Evolutionary conservation across 2,888 invertebrate genomes (phyloP).

Genomic region (Lasioglossum calceatum): DNA sequence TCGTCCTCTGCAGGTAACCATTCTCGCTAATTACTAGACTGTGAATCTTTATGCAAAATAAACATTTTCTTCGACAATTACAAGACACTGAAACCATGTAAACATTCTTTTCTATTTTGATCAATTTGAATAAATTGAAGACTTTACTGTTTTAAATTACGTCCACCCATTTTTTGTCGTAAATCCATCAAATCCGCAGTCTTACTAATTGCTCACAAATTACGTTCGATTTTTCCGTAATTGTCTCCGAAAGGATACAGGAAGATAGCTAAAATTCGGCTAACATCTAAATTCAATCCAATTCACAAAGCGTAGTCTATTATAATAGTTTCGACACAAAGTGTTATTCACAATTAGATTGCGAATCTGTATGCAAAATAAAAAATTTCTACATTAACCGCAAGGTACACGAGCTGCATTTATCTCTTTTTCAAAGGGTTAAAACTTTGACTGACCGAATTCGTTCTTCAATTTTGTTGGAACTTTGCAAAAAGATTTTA

Average conservation of each 20-base stretch:
- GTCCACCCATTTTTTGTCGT: too few species aligned
- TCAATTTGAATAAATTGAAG: too few species aligned
- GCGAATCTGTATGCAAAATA: not conserved
- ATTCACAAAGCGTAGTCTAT: too few species aligned
- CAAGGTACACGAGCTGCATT: not conserved
- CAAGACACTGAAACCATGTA: too few species aligned
- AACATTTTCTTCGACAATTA: too few species aligned
- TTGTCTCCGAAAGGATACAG: not conserved
- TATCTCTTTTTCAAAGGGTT: not conserved
- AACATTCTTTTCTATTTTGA: too few species aligned
- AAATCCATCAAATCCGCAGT: too few species aligned
- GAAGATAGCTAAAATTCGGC: not conserved
- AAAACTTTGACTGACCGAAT: not conserved
- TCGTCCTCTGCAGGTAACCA: conserved; percentile 33
- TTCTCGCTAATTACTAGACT: not conserved
- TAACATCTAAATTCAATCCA: too few species aligned
- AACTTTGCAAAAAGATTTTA: not conserved
- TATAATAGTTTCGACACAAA: too few species aligned
- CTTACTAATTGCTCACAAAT: not conserved
- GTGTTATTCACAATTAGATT: too few species aligned
- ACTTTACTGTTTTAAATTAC: too few species aligned
- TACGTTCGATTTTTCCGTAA: not conserved
- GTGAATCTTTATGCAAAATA: too few species aligned
- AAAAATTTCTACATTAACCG: not conserved
- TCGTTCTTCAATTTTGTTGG: not conserved